Conservation (phyloP, 2,797 vertebrate genomes). For the Tadarida brasiliensis region DNA sequence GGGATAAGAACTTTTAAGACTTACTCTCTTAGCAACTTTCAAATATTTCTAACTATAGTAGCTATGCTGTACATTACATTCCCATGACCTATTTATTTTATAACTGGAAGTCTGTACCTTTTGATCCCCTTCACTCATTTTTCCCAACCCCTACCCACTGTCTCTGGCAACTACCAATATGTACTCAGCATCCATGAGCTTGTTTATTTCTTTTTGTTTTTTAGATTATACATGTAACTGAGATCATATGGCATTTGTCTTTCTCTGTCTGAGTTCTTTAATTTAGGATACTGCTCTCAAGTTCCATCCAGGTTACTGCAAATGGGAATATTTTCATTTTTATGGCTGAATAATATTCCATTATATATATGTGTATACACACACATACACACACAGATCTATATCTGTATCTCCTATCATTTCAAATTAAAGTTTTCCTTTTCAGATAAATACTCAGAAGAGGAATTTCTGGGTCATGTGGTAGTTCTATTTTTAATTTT, state of each 20-base stretch:
- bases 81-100: neutral
- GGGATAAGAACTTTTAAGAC: neutral
- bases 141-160: neutral
- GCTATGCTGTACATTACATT: neutral
- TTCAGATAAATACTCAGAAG: slow-evolving; percentile 16
- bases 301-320: neutral
- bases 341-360: neutral
- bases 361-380: neutral
- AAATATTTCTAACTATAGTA: neutral
- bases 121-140: neutral
- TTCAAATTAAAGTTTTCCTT: neutral
- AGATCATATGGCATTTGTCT: neutral
- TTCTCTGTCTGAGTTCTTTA: neutral
- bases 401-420: neutral
- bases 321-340: neutral
- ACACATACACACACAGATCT: neutral
- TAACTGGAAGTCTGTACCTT: neutral
- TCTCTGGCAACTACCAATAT: neutral
- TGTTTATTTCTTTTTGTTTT: neutral
- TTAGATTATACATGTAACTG: neutral
- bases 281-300: neutral
- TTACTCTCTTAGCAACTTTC: neutral
- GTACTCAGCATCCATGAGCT: neutral
- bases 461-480: neutral
- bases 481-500: neutral